phyloP scores from a whole-genome alignment of 2,888 invertebrate genomes.

The Hyposoter dolosus region DNA sequence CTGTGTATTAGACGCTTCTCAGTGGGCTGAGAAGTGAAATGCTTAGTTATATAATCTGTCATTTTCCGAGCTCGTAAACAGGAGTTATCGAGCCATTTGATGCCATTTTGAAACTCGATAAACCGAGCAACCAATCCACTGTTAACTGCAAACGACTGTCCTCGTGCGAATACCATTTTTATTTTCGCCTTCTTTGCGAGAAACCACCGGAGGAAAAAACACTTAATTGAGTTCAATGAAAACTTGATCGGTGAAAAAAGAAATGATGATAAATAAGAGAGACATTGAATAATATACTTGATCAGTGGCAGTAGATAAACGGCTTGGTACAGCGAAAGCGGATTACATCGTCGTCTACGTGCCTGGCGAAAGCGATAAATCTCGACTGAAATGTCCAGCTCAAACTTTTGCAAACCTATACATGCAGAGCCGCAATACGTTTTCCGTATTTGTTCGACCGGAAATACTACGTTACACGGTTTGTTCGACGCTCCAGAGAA shows the following conservation, averaged over 20 bases:
- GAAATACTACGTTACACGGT: conserved; percentile 54
- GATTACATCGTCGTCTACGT: conserved; percentile 63
- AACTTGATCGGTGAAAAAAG: conserved; percentile 2
- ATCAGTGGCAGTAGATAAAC: conserved; percentile 51
- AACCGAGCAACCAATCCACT: not conserved
- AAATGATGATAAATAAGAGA: conserved; percentile 10
- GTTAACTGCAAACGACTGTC: not conserved
- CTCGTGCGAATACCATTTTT: not conserved
- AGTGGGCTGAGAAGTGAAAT: not conserved
- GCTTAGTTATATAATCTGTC: conserved; percentile 3
- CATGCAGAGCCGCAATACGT: conserved; percentile 27
- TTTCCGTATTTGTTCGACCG: conserved; percentile 63
- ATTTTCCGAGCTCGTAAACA: not conserved
- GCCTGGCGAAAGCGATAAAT: conserved; percentile 41
- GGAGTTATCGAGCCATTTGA: conserved; percentile 10
- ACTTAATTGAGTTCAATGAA: not conserved
- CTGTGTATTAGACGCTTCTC: not conserved
- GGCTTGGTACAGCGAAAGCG: conserved; percentile 46
- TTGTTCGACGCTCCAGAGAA: conserved; percentile 56
- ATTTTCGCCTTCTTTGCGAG: not conserved
- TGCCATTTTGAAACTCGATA: not conserved
- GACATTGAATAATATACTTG: conserved; percentile 38
- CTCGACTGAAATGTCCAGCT: not conserved
- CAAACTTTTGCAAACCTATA: conserved; percentile 34
- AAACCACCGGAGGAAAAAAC: not conserved